A percentile compares a stretch with the other conserved stretches of the same genome.
Evolutionary conservation across 2,113 vertebrate genomes (phyloP).

Genomic region (Periophthalmodon schlosseri): DNA sequence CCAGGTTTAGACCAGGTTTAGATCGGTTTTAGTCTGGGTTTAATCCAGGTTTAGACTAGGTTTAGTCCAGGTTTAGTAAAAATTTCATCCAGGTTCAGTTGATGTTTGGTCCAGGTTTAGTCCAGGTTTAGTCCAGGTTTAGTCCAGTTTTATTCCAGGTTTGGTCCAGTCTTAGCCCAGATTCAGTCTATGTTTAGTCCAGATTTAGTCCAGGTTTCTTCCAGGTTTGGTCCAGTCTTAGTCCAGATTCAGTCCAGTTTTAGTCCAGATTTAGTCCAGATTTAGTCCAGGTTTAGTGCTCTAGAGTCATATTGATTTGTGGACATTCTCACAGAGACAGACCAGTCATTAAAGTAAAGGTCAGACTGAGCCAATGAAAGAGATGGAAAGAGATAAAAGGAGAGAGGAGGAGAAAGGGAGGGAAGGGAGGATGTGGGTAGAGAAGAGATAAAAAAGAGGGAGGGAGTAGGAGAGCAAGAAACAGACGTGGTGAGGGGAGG

Average conservation of each 20-base stretch:
- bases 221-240: neutral
- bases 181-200: neutral
- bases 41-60: neutral
- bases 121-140: neutral
- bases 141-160: neutral
- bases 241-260: neutral
- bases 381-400: neutral
- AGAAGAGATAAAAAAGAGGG: too few relatives aligned
- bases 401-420: neutral
- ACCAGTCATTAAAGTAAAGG: slow-evolving; percentile 12
- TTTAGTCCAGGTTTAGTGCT: neutral
- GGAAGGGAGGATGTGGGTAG: too few relatives aligned
- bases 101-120: neutral
- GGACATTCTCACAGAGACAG: neutral
- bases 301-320: slow-evolving; percentile 11
- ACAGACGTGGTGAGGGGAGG: too few relatives aligned
- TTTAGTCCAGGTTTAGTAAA: neutral
- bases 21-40: neutral
- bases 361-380: slow-evolving; percentile 8
- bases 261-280: neutral
- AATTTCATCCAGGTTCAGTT: neutral
- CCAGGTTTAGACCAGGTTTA: neutral
- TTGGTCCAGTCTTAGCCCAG: neutral
- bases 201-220: neutral
- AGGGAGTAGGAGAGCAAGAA: too few relatives aligned